phyloP scores from a whole-genome alignment of 1,140 invertebrate genomes.

The Tenebrio molitor region DNA sequence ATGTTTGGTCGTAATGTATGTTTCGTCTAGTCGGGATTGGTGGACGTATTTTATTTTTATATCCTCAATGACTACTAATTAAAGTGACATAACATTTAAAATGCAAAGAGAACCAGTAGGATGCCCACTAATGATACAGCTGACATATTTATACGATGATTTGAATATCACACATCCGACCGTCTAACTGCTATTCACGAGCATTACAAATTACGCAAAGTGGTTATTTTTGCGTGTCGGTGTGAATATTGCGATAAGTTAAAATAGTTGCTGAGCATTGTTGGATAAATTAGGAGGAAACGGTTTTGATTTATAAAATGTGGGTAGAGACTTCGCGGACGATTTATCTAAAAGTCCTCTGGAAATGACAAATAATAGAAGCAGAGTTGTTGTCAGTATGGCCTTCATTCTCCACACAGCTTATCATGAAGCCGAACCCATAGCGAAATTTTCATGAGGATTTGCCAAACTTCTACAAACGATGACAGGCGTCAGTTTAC shows the following conservation, averaged over 20 bases:
- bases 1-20: neutral
- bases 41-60: conserved; percentile 29
- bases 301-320: conserved; percentile 20
- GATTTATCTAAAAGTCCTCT: conserved; percentile 30
- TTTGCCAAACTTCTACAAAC: conserved; percentile 44
- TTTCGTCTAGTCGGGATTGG: neutral
- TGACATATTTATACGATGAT: conserved; percentile 39
- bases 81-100: conserved; percentile 40
- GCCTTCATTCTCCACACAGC: conserved; percentile 11
- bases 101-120: conserved; percentile 39
- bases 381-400: conserved; percentile 30
- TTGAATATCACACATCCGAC: conserved; percentile 36
- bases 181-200: conserved; percentile 26
- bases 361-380: conserved; percentile 43
- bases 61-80: conserved; percentile 29
- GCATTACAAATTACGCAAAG: conserved; percentile 33
- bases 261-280: conserved; percentile 22
- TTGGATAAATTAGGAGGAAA: conserved; percentile 5
- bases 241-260: conserved; percentile 1
- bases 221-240: conserved; percentile 11
- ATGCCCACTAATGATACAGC: conserved; percentile 29
- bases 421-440: conserved; percentile 42
- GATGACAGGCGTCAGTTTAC: conserved; percentile 45
- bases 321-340: conserved; percentile 12
- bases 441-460: conserved; percentile 46